These are phyloP conservation scores for Celastrina argiolus DNA, from an alignment of 2,888 invertebrate species.

Conservation along the genomic window DNA sequence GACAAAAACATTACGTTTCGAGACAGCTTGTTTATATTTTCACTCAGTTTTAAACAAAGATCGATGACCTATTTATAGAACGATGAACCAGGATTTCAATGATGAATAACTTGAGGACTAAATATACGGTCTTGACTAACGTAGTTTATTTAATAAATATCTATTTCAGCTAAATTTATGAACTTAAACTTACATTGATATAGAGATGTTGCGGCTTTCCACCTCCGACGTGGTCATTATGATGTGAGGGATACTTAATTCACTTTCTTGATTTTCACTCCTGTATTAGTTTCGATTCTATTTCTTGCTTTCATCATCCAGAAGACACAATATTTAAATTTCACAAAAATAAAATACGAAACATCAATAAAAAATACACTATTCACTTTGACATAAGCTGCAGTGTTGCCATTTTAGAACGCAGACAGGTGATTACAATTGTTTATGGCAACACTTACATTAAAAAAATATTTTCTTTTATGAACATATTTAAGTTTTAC, in stretches of 20 bases:
- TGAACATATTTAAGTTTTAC: too few relatives aligned
- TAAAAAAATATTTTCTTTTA: neutral
- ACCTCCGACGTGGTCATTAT: slow-evolving; percentile 70
- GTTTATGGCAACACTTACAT: neutral
- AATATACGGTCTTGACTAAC: neutral
- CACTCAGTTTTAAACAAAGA: slow-evolving; percentile 14
- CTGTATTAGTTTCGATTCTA: slow-evolving; percentile 51
- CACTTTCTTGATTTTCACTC: slow-evolving; percentile 48
- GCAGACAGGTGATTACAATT: neutral
- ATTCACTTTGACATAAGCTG: slow-evolving; percentile 35
- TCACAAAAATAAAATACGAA: slow-evolving; percentile 53
- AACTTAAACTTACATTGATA: slow-evolving; percentile 65
- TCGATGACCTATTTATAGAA: slow-evolving; percentile 27
- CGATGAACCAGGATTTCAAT: slow-evolving; percentile 21
- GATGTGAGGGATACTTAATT: slow-evolving; percentile 43
- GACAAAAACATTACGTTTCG: slow-evolving; percentile 8
- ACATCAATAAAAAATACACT: slow-evolving; percentile 41
- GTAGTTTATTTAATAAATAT: slow-evolving; percentile 2
- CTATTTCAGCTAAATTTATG: slow-evolving; percentile 26
- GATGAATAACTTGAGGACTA: neutral
- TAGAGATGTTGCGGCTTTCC: slow-evolving; percentile 68
- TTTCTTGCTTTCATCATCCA: slow-evolving; percentile 72
- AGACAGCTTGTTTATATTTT: slow-evolving; percentile 5
- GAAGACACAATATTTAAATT: slow-evolving; percentile 50
- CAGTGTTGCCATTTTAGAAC: slow-evolving; percentile 30